These are phyloP conservation scores for Pseudococcus viburni DNA, from an alignment of 2,888 invertebrate genomes.

Conservation along the genomic window DNA sequence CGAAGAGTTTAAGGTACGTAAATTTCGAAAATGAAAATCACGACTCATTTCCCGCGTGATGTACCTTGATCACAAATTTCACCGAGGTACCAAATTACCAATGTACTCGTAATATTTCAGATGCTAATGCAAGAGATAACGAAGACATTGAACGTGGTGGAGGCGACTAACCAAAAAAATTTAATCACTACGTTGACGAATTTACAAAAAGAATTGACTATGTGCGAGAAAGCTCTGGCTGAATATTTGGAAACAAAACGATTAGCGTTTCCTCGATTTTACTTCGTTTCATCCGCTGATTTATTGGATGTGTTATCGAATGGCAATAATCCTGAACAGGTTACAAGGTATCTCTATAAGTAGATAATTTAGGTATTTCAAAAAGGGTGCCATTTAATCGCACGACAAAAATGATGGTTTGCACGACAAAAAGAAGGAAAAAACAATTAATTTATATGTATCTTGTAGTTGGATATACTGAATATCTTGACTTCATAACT, in stretches of 20 bases:
- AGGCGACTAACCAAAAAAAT: conserved; percentile 89
- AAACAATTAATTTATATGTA: too few species aligned
- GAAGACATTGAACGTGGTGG: conserved; percentile 88
- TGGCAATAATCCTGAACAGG: conserved; percentile 91
- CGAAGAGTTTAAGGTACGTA: conserved; percentile 84
- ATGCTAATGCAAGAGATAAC: conserved; percentile 83
- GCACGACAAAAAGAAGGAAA: too few species aligned
- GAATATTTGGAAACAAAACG: conserved; percentile 97
- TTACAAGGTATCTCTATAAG: conserved; percentile 73
- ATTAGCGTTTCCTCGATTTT: conserved; percentile 94
- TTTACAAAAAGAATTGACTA: conserved; percentile 86
- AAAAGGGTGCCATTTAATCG: too few species aligned
- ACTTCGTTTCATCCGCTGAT: conserved; percentile 97
- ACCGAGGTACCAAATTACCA: too few species aligned
- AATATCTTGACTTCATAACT: too few species aligned
- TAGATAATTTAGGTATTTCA: too few species aligned
- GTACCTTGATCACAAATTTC: too few species aligned
- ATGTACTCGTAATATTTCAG: not conserved
- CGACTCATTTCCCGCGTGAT: too few species aligned
- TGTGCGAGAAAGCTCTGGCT: conserved; percentile 96
- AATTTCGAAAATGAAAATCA: not conserved
- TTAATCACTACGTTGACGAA: conserved; percentile 85
- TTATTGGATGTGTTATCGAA: conserved; percentile 94
- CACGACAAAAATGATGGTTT: too few species aligned
- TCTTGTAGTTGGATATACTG: too few species aligned